phyloP scores from a whole-genome alignment of 2,888 invertebrate genomes.

The Pandemis cinnamomeana region DNA sequence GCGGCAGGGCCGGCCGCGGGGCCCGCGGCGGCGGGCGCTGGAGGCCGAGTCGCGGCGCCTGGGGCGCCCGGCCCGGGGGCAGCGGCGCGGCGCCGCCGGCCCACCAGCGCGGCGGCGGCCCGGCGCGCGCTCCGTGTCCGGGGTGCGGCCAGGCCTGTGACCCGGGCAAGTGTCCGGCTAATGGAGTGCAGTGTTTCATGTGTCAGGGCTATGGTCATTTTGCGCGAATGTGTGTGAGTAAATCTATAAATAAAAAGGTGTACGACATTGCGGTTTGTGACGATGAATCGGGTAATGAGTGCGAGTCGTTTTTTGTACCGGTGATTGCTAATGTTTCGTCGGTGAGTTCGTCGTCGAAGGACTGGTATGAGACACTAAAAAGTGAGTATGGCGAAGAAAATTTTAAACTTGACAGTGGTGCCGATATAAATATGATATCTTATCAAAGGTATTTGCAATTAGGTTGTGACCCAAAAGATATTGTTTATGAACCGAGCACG shows the following conservation, averaged over 20 bases:
- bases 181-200: neutral
- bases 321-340: neutral
- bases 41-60: neutral
- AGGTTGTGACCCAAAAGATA: neutral
- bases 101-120: too few relatives aligned
- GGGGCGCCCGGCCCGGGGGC: conserved; percentile 1
- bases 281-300: neutral
- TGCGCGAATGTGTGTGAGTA: neutral
- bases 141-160: neutral
- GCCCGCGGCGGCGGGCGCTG: neutral
- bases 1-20: neutral
- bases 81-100: neutral
- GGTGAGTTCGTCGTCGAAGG: neutral
- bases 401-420: neutral
- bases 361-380: conserved; percentile 1
- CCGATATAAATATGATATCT: neutral
- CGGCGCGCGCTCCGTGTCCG: neutral
- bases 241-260: neutral
- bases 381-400: neutral
- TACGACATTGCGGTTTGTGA: neutral
- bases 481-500: neutral
- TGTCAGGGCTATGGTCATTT: conserved; percentile 2
- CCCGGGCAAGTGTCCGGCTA: neutral
- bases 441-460: neutral
- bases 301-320: conserved; percentile 2